Evolutionary conservation across 2,888 invertebrate species (phyloP), one percentile per base, ranked within the genome.

Genomic region (Anthoptus insignis): DNA sequence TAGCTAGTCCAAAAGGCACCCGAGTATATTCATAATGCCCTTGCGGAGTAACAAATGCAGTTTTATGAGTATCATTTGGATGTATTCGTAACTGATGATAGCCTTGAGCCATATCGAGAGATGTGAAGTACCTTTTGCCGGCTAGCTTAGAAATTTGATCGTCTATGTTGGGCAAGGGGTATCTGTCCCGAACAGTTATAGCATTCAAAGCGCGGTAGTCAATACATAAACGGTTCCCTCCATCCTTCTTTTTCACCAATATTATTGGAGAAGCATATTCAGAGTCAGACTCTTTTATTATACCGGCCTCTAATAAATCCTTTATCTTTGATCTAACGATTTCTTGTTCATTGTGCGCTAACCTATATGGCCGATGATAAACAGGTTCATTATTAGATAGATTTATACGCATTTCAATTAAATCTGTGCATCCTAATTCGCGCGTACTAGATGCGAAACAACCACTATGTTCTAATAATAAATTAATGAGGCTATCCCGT

Each of bases 1-100:
- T 75, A 1, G 71, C 71, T n/a, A 74, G 47, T 14, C 73, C 76
- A 49, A 76, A 76, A 7, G 73, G 76, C 1, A 76, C 66, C 0
- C 72, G 42, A 2, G 32, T 27, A 59, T 69, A 77, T 47, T 75
- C 75, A 49, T 37, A 77, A 3, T 72, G 70, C 0, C 74, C 75
- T 6, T 68, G 49, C 1, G 69, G 69, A 0, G 73, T 74, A 0
- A 74, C 54, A 34, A 75, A 75, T 1, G 67, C 74, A 1, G 74
- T 75, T 64, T 74, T 73, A 42, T 73, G 66, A 6, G 39, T 70
- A 24, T 65, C n/a, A n/a, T n/a, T n/a, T n/a, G n/a, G n/a, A n/a
- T n/a, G n/a, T n/a, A n/a, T n/a, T n/a, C n/a, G n/a, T n/a, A n/a
- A n/a, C 2, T 32, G 32, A 9, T 32, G 32, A 9, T 32, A 32